These are phyloP conservation scores for Isichthys henryi DNA, from an alignment of 2,113 vertebrate genomes.

Conservation along the genomic window DNA sequence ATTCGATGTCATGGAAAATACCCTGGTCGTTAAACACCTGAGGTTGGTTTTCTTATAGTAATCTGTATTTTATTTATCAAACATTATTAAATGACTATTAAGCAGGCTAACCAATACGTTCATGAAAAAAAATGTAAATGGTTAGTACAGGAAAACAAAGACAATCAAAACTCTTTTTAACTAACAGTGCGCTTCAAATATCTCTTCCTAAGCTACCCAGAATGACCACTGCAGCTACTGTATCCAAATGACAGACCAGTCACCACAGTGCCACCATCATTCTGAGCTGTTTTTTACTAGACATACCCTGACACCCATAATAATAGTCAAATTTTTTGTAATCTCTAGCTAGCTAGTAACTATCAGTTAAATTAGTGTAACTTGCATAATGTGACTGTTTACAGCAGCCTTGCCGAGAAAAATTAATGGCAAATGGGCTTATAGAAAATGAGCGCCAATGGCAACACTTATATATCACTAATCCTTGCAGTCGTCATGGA, in stretches of 20 bases:
- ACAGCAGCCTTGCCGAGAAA: not conserved
- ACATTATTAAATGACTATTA: not conserved
- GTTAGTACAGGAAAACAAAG: not conserved
- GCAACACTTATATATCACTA: not conserved
- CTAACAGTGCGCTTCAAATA: not conserved
- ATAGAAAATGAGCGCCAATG: not conserved
- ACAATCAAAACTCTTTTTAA: not conserved
- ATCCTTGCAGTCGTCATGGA: not conserved
- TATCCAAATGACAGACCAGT: not conserved
- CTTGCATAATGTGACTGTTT: not conserved
- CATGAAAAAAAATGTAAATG: not conserved
- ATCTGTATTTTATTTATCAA: not conserved
- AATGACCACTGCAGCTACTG: not conserved
- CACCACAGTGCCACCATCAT: not conserved
- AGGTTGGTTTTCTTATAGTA: not conserved
- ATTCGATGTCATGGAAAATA: not conserved
- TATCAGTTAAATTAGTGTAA: not conserved
- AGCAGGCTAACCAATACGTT: not conserved
- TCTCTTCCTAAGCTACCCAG: not conserved
- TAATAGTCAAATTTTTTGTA: not conserved
- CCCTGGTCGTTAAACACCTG: not conserved
- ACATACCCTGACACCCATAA: not conserved
- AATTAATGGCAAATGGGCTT: not conserved
- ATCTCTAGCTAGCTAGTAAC: not conserved
- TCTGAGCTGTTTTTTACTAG: not conserved